phyloP scores from a whole-genome alignment of 2,888 invertebrate genomes.

The Hedychridium roseum region DNA sequence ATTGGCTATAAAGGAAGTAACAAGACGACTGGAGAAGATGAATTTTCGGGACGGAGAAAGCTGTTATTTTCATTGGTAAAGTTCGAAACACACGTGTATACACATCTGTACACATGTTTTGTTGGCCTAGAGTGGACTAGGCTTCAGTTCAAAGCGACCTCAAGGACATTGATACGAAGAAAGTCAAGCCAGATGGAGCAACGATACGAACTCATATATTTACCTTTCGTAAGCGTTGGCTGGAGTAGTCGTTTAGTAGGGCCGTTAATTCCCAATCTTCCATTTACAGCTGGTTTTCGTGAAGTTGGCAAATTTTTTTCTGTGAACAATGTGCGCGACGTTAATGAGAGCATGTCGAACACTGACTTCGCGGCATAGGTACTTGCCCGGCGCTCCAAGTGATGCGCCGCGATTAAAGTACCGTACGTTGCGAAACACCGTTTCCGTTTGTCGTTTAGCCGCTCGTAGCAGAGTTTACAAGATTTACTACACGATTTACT shows the following conservation, averaged over 20 bases:
- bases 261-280: slow-evolving; percentile 37
- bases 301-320: slow-evolving; percentile 54
- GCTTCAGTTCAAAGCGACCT: too few relatives aligned
- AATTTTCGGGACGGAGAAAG: too few relatives aligned
- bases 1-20: too few relatives aligned
- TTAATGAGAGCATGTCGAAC: slow-evolving; percentile 34
- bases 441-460: slow-evolving; percentile 13
- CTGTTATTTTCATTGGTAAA: too few relatives aligned
- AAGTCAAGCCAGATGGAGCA: too few relatives aligned
- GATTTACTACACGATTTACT: neutral
- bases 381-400: neutral
- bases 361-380: neutral
- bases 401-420: neutral
- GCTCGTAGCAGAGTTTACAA: slow-evolving; percentile 4
- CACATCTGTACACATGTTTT: too few relatives aligned
- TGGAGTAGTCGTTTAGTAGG: slow-evolving; percentile 39
- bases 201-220: neutral
- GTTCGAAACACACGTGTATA: too few relatives aligned
- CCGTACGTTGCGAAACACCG: neutral
- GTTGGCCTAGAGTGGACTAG: too few relatives aligned
- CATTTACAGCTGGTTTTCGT: slow-evolving; percentile 48
- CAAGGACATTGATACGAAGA: too few relatives aligned
- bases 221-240: slow-evolving; percentile 38
- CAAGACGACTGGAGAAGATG: too few relatives aligned
- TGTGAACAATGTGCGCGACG: slow-evolving; percentile 40